Evolutionary conservation across 2,113 vertebrate species (phyloP).

Genomic region (Chitala chitala): DNA sequence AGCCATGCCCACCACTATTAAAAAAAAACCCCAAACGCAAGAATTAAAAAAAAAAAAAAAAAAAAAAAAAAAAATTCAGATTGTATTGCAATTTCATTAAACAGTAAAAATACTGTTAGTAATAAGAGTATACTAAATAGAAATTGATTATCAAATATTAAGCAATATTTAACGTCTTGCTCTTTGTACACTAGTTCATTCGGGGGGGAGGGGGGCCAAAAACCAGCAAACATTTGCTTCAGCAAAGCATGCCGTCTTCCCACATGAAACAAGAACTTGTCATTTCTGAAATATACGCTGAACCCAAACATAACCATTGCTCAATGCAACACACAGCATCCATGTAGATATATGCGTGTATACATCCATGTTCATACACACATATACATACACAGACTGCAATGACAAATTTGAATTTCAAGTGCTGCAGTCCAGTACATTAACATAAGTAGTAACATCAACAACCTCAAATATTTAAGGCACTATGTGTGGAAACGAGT

Average conservation of each 20-base stretch:
- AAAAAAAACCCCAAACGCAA: constrained; percentile 53
- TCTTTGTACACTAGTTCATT: constrained; percentile 84
- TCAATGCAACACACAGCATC: constrained; percentile 64
- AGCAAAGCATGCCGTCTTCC: constrained; percentile 80
- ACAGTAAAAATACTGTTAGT: constrained; percentile 84
- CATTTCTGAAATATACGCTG: constrained; percentile 80
- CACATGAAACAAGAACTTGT: constrained; percentile 64
- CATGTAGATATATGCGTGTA: constrained; percentile 54
- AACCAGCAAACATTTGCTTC: constrained; percentile 74
- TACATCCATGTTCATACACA: constrained; percentile 50
- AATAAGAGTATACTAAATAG: constrained; percentile 76
- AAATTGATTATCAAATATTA: constrained; percentile 89
- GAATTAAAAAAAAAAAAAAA: constrained; percentile 69
- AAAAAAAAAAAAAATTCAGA: constrained; percentile 75
- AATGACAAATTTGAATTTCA: constrained; percentile 89
- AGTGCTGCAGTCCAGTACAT: constrained; percentile 99
- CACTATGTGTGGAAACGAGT: constrained; percentile 98
- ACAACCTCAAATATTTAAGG: constrained; percentile 99
- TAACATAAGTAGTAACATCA: constrained; percentile 96
- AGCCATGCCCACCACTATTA: constrained; percentile 85
- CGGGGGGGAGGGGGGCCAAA: constrained; percentile 41
- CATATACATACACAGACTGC: constrained; percentile 62
- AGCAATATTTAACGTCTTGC: constrained; percentile 80
- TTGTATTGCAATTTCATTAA: constrained; percentile 91
- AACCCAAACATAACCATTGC: constrained; percentile 76